These are phyloP conservation scores for Hemitrygon akajei DNA, from an alignment of 2,797 vertebrate species.

Conservation along the genomic window DNA sequence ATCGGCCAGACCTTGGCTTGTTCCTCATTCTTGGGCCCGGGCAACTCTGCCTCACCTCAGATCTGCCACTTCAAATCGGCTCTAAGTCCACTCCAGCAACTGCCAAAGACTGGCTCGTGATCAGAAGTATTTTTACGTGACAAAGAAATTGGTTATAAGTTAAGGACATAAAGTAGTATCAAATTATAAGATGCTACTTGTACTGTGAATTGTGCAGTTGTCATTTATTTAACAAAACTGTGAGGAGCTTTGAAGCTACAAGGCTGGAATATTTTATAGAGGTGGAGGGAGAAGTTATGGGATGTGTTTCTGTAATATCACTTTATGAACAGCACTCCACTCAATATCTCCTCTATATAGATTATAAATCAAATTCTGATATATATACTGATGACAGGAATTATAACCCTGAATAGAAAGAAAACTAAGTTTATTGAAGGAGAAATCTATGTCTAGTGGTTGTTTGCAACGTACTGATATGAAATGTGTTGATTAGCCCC, in stretches of 20 bases:
- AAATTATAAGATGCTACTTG: neutral
- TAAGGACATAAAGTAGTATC: neutral
- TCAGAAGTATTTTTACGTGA: neutral
- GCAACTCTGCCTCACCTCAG: too few species aligned
- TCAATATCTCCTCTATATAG: neutral
- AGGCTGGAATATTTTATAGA: constrained; percentile 35
- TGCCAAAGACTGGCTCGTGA: neutral
- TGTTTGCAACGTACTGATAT: neutral
- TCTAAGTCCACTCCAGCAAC: too few species aligned
- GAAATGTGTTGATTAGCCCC: neutral
- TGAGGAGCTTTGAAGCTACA: constrained; percentile 33
- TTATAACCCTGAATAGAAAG: neutral
- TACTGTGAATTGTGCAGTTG: neutral
- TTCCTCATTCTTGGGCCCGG: too few species aligned
- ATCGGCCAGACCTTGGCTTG: too few species aligned
- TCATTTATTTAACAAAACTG: neutral
- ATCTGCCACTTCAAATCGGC: too few species aligned
- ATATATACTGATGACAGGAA: neutral
- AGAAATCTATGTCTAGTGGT: neutral
- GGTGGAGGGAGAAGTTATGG: neutral
- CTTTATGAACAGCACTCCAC: neutral
- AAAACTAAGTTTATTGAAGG: neutral
- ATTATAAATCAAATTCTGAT: neutral
- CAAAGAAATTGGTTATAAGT: neutral
- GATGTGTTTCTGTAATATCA: neutral